phyloP scores from a whole-genome alignment of 2,797 vertebrate species.

The Delichon dasypus region DNA sequence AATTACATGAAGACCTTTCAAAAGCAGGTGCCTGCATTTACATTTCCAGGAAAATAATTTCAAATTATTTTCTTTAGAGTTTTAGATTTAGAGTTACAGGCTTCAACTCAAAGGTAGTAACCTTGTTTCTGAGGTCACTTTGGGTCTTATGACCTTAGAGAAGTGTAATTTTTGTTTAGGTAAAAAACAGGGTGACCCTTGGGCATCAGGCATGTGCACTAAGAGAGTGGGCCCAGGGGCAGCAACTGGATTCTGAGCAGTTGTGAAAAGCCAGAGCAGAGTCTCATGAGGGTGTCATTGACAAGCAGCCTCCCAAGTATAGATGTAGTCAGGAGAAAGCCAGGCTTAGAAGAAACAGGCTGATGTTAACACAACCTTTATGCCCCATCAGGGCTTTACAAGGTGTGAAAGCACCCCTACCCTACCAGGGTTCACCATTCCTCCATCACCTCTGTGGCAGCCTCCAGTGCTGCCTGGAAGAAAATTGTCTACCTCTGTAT shows the following conservation, averaged over 20 bases:
- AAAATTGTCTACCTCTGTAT: not conserved
- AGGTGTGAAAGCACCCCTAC: not conserved
- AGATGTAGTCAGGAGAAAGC: not conserved
- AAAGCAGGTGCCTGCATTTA: not conserved
- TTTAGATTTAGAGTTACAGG: not conserved
- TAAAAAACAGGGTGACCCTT: not conserved
- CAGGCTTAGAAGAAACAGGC: not conserved
- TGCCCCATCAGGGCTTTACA: not conserved
- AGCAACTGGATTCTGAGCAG: not conserved
- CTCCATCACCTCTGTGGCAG: not conserved
- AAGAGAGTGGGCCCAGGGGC: not conserved
- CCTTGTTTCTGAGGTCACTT: not conserved
- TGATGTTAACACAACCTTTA: not conserved
- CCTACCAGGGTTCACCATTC: not conserved
- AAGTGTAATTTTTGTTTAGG: not conserved
- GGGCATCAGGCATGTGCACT: not conserved
- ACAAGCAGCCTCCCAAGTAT: fast-evolving
- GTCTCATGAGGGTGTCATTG: not conserved
- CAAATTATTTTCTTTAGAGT: not conserved
- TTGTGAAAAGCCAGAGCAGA: not conserved
- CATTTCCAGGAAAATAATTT: not conserved
- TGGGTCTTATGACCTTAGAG: not conserved
- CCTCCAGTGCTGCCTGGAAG: not conserved
- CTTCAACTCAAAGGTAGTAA: not conserved
- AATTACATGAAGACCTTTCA: not conserved